phyloP scores from a whole-genome alignment of 2,797 vertebrate genomes.

The Microchirus variegatus region DNA sequence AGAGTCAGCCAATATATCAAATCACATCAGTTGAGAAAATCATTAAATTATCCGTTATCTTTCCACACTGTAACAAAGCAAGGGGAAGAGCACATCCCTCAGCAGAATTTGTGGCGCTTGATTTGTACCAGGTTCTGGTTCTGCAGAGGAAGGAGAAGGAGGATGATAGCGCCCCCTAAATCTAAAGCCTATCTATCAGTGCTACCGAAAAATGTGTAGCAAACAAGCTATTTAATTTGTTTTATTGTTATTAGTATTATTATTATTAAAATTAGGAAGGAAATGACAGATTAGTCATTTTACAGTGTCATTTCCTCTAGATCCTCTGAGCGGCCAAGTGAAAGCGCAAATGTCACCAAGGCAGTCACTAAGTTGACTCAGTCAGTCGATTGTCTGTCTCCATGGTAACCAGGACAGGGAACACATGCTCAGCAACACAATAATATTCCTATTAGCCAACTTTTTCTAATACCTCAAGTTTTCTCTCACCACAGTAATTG shows the following conservation, averaged over 20 bases:
- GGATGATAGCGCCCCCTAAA: constrained; percentile 5
- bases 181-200: constrained; percentile 9
- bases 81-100: constrained; percentile 33
- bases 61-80: constrained; percentile 52
- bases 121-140: constrained; percentile 38
- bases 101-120: constrained; percentile 43
- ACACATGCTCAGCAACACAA: constrained; percentile 48
- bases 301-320: constrained; percentile 42
- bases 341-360: constrained; percentile 75
- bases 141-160: constrained; percentile 11
- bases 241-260: background rate
- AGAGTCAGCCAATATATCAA: constrained; percentile 76
- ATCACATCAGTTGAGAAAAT: constrained; percentile 75
- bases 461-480: background rate
- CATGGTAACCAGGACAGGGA: constrained; percentile 70
- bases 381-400: constrained; percentile 71
- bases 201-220: constrained; percentile 14
- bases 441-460: constrained; percentile 26
- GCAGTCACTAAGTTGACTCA: constrained; percentile 67
- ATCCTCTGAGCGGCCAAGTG: constrained; percentile 56
- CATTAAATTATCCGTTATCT: constrained; percentile 74
- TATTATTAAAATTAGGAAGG: background rate
- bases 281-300: constrained; percentile 44
- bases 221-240: constrained; percentile 20
- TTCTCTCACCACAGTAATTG: too few species aligned